Evolutionary conservation across 2,797 vertebrate genomes (phyloP), one percentile per base, ranked within the genome.

Genomic region (Nasua narica): DNA sequence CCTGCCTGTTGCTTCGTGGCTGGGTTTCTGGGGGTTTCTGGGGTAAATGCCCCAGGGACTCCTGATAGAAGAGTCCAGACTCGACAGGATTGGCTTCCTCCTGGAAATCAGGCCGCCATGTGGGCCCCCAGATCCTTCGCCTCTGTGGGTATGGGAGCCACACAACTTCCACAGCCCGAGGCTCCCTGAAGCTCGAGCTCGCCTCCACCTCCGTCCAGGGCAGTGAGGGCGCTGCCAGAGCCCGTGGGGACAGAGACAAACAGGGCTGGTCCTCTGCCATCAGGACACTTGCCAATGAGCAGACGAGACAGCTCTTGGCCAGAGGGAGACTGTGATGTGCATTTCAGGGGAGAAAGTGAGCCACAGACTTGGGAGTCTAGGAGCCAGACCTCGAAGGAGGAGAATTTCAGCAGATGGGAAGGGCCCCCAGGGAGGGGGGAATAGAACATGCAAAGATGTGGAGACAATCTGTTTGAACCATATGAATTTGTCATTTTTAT

Each of bases 161-260:
- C 37, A 25, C 2, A 3, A 58, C 0, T 4, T 56, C 29, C 37
- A 87, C 52, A 58, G 19, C 37, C 69, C 21, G 0, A 25, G 23
- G 43, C 23, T 29, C 10, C 56, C 43, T 37, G 72, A 50, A 50
- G 48, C 1, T 16, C 3, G 56, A 0, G 16, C 25, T 32, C n/a
- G 21, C 23, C 12, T 37, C 43, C 70, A 50, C 11, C 16, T 77
- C 72, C n/a, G 8, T 35, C 1, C 13, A 35, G 37, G 56, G 43
- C 0, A 1, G 43, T 18, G 10, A 15, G 56, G 0, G 1, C 14
- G 13, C 43, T 9, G 29, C 19, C 60, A 21, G 72, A 46, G 7
- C 0, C 56, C 13, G 0, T 3, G 43, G 4, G 13, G 43, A 65
- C 25, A 48, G 21, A 29, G 72, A 65, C 23, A 50, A 11, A 10